A percentile compares a stretch with the other conserved stretches of the same genome.
Evolutionary conservation across 2,113 vertebrate genomes (phyloP).

Genomic region (Ibidorhyncha struthersii): DNA sequence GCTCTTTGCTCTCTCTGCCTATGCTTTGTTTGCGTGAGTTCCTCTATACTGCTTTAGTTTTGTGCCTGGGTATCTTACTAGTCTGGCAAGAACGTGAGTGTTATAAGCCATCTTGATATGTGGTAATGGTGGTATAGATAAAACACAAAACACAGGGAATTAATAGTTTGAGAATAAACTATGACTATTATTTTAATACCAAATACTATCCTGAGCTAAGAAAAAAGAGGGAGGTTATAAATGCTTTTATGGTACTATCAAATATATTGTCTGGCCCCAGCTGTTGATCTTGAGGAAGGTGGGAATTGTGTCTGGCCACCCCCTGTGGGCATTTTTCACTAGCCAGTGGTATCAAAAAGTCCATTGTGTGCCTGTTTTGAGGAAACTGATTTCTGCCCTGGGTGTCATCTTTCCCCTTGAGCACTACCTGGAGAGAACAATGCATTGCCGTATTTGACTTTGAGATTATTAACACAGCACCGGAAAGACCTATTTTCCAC

Average conservation of each 20-base stretch:
- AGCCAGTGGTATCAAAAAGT: not conserved
- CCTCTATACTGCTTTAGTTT: not conserved
- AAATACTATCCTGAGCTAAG: not conserved
- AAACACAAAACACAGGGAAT: not conserved
- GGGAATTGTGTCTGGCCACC: not conserved
- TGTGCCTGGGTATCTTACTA: not conserved
- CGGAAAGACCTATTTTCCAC: not conserved
- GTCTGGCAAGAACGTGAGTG: not conserved
- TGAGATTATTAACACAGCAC: not conserved
- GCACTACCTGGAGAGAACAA: not conserved
- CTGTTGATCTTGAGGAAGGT: not conserved
- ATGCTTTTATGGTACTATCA: not conserved
- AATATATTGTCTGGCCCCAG: not conserved
- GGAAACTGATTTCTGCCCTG: not conserved
- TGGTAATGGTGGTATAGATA: not conserved
- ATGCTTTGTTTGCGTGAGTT: not conserved
- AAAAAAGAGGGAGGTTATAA: not conserved
- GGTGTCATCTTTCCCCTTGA: not conserved
- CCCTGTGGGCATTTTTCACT: not conserved
- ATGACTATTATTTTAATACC: not conserved
- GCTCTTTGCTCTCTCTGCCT: not conserved
- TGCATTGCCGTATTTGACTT: not conserved
- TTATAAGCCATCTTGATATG: accelerated
- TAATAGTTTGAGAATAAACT: not conserved
- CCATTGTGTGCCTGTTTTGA: not conserved